These are phyloP conservation scores for Caenorhabditis sp. DNA, from an alignment of 2,888 invertebrate genomes.

Conservation along the genomic window DNA sequence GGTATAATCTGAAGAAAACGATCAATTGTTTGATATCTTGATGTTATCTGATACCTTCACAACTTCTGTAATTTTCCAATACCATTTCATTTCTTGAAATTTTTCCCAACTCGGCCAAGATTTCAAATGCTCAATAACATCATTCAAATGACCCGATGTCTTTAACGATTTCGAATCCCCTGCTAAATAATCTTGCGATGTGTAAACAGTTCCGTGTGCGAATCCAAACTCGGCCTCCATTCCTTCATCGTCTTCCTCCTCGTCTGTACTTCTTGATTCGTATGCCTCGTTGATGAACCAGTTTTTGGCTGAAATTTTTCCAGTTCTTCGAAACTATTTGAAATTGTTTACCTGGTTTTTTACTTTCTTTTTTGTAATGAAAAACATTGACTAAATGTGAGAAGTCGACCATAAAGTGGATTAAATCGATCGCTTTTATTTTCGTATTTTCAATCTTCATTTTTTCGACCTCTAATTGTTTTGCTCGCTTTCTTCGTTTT, in stretches of 20 bases:
- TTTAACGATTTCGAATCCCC: slow-evolving; percentile 18
- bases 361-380: not conserved
- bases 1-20: slow-evolving; percentile 71
- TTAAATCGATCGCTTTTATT: not conserved
- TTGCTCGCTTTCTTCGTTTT: slow-evolving; percentile 21
- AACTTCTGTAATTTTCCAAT: slow-evolving; percentile 18
- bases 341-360: not conserved
- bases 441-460: not conserved
- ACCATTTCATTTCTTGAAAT: slow-evolving; percentile 22
- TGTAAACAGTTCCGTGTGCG: slow-evolving; percentile 32
- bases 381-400: not conserved
- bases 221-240: slow-evolving; percentile 29
- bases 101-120: slow-evolving; percentile 30
- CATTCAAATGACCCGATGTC: slow-evolving; percentile 22
- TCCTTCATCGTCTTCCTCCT: slow-evolving; percentile 25
- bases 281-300: not conserved
- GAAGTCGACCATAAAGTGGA: not conserved
- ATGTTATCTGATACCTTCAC: slow-evolving; percentile 17
- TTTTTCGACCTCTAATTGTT: not conserved
- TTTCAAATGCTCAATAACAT: slow-evolving; percentile 29
- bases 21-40: not conserved
- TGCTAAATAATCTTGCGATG: slow-evolving; percentile 23
- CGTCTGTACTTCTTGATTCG: not conserved
- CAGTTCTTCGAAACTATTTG: no score
- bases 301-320: not conserved